Evolutionary conservation across 2,113 vertebrate genomes (phyloP).

Genomic region (Porphyrio hochstetteri): DNA sequence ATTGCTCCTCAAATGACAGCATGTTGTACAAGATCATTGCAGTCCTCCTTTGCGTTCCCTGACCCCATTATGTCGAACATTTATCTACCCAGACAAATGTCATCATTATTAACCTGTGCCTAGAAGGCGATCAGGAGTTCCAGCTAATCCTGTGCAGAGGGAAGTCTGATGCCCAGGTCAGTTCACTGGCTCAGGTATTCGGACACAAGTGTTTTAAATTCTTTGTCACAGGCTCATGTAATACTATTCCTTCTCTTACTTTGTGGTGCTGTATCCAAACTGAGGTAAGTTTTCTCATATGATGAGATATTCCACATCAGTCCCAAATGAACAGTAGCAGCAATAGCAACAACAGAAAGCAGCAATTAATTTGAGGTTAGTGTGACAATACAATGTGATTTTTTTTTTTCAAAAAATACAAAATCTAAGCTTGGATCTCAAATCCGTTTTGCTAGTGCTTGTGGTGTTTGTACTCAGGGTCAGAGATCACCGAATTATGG

Average conservation of each 20-base stretch:
- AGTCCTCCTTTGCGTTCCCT: not conserved
- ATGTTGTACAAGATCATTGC: not conserved
- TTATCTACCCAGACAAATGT: not conserved
- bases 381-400: not conserved
- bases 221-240: not conserved
- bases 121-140: not conserved
- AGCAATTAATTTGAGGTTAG: not conserved
- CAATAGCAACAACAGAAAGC: not conserved
- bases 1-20: not conserved
- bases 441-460: not conserved
- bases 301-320: not conserved
- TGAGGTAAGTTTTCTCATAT: not conserved
- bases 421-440: not conserved
- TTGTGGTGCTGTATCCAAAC: not conserved
- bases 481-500: not conserved
- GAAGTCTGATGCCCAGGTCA: not conserved
- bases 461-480: not conserved
- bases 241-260: not conserved
- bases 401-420: not conserved
- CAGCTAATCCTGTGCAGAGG: not conserved
- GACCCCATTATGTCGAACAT: not conserved
- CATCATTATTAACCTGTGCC: slow-evolving; percentile 14
- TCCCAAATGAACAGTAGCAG: not conserved
- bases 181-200: not conserved
- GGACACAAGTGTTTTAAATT: not conserved